Base-by-base conservation (phyloP, 2,888 invertebrate genomes). In the Phengaris alcon region DNA sequence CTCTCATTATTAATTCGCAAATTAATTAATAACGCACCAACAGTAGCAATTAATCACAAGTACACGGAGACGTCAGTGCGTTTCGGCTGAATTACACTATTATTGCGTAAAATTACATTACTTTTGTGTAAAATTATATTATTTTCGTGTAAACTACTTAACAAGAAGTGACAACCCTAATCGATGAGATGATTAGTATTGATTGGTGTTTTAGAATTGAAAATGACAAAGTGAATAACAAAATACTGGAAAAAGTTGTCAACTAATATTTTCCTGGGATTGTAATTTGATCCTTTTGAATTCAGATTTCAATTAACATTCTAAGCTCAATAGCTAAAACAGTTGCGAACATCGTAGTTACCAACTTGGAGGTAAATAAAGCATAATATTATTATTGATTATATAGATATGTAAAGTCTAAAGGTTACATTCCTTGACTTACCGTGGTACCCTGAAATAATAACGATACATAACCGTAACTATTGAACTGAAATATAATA, bases 11-110 rank as follows among this genome's bases (percentile, higher is more conserved):
- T 92, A 91, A 91, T 91, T 89, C 87, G 83, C 82, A 84, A 80
- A 91, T 91, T 92, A 92, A 90, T 90, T 88, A 89, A 88, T 88
- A 87, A 88, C 86, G 86, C 87, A 82, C 85, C 85, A 87, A 83
- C 85, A 84, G 82, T 84, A 81, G 81, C 85, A 81, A 90, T 91
- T 90, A 90, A 89, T 90, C 88, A 89, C 75, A 70, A 22, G 55
- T 9, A 75, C 70, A 69, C 75, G 69, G 57, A 57, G 57, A 22
- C 13, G 52, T 52, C 51, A 70, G 51, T 35, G 13, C 35, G 52
- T 52, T n/a, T n/a, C n/a, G 52, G 64, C 35, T 12, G 12, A 44
- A 35, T 12, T 12, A 52, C 52, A 52, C 12, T 13, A 35, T 44
- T 64, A 12, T 64, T 64, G 64, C 35, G 10, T 64, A 52, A 10